Evolutionary conservation across 1,140 invertebrate genomes (phyloP).

Genomic region (Brachionus plicatilis): DNA sequence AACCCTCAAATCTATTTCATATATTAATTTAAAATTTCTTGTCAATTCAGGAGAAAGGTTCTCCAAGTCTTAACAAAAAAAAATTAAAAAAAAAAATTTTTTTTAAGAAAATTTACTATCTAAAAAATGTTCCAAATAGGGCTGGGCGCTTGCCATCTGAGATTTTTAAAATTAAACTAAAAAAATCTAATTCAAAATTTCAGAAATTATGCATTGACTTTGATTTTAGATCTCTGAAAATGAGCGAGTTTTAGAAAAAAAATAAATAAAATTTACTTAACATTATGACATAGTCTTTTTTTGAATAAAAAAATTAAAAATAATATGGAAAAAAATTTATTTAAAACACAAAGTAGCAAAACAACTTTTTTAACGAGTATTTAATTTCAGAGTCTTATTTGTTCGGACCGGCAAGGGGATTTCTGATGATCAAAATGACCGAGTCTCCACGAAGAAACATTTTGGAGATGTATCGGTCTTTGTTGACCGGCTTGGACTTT

Average conservation of each 20-base stretch:
- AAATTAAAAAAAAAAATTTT: neutral
- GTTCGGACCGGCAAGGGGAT: constrained; percentile 62
- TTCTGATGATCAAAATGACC: constrained; percentile 92
- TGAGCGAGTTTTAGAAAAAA: no score
- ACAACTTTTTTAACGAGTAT: no score
- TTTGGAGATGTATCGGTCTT: constrained; percentile 97
- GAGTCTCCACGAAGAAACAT: constrained; percentile 99
- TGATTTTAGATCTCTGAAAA: neutral
- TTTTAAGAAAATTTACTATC: neutral
- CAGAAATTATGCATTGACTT: neutral
- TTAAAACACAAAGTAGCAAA: no score
- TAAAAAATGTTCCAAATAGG: constrained; percentile 35
- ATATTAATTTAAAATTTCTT: constrained; percentile 23
- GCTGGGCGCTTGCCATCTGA: neutral
- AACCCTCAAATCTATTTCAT: constrained; percentile 15
- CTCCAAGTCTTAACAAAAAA: neutral
- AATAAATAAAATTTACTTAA: no score
- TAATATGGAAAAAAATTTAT: no score
- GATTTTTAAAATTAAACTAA: neutral
- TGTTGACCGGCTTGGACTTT: constrained; percentile 96
- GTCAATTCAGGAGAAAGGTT: constrained; percentile 26
- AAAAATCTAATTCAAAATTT: neutral
- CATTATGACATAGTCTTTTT: no score
- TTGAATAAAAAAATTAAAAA: no score
- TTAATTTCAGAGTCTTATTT: neutral